Conservation (phyloP, 2,888 invertebrate species). For the Platycnemis pennipes region DNA sequence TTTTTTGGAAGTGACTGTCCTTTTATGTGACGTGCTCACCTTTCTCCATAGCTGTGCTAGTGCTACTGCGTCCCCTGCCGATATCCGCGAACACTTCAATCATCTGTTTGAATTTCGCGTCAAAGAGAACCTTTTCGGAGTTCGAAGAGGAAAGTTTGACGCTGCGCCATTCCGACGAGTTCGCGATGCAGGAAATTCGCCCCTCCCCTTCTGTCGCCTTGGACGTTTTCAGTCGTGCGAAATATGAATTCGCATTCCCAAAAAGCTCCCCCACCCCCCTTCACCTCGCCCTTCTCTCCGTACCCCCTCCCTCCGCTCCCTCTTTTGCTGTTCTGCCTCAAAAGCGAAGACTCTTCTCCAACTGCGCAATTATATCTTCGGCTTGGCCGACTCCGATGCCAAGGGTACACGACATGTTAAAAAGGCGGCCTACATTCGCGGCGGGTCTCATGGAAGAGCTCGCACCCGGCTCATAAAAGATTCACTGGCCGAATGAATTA, state of each 20-base stretch:
- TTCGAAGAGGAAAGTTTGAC: too few species aligned
- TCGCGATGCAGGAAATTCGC: too few species aligned
- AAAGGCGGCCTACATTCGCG: conserved; percentile 53
- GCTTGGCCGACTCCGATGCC: background rate
- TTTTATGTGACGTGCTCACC: too few species aligned
- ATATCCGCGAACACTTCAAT: too few species aligned
- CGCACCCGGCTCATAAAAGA: conserved; percentile 52
- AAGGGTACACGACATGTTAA: conserved; percentile 46
- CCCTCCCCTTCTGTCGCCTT: too few species aligned
- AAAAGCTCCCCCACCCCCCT: background rate
- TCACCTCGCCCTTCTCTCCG: background rate
- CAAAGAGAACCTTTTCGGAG: too few species aligned
- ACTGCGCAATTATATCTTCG: conserved; percentile 48
- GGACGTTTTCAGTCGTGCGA: background rate
- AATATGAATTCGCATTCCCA: background rate
- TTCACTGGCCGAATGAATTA: conserved; percentile 52
- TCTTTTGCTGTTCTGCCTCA: background rate
- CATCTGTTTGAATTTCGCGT: too few species aligned
- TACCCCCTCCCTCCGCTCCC: background rate
- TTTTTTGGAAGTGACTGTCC: too few species aligned
- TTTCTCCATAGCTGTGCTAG: too few species aligned
- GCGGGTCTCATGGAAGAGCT: background rate
- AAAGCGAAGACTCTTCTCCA: background rate
- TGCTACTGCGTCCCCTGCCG: too few species aligned
- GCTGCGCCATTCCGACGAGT: too few species aligned